A percentile compares a stretch with the other conserved stretches of the same genome.
Evolutionary conservation across 2,113 vertebrate genomes (phyloP).

Genomic region (Archocentrus centrarchus): DNA sequence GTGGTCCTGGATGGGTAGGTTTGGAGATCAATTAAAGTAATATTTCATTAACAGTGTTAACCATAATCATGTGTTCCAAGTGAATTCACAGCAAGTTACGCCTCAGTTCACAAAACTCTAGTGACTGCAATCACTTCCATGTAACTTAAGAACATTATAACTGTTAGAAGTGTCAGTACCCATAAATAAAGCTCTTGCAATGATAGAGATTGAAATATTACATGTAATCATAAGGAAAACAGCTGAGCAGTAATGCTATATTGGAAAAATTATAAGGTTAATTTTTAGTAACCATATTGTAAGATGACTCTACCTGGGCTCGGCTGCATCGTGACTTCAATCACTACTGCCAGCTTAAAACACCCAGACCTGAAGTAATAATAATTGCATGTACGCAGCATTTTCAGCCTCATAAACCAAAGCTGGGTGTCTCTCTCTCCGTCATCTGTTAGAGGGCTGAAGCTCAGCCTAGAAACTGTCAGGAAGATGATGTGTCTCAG

Average conservation of each 20-base stretch:
- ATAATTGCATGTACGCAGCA: neutral
- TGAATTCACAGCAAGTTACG: neutral
- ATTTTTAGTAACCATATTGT: neutral
- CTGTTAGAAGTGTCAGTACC: neutral
- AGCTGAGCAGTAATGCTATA: neutral
- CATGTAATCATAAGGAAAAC: neutral
- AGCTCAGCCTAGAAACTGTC: conserved; percentile 55
- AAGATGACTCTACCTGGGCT: neutral
- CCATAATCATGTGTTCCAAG: neutral
- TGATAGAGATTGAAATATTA: neutral
- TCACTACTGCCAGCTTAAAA: conserved; percentile 3
- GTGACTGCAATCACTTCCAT: neutral
- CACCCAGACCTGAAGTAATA: neutral
- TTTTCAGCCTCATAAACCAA: neutral
- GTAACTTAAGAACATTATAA: neutral
- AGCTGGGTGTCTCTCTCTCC: conserved; percentile 27
- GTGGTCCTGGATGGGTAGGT: neutral
- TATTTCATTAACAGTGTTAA: neutral
- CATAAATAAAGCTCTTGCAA: neutral
- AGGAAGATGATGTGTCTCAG: conserved; percentile 70
- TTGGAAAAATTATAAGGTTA: neutral
- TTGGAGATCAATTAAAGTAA: neutral
- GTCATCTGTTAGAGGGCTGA: conserved; percentile 49
- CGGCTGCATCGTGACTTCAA: neutral
- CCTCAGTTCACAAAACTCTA: neutral